Conservation (phyloP, 2,113 vertebrate species). For the Coptodon rendalli region DNA sequence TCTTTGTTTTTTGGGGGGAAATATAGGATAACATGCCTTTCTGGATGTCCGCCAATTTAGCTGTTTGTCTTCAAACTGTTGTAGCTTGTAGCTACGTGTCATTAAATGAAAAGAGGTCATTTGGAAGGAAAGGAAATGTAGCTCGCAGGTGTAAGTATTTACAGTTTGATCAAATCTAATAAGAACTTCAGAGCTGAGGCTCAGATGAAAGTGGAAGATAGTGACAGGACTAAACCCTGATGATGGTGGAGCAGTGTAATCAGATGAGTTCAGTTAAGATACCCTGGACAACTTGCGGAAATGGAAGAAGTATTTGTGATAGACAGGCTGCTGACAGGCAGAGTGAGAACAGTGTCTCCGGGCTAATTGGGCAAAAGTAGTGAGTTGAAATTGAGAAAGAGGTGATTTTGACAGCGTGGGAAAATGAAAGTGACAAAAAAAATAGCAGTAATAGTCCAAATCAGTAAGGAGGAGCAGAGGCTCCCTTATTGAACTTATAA, state of each 20-base stretch:
- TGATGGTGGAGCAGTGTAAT: background rate
- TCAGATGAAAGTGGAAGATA: background rate
- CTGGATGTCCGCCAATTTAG: rapidly evolving
- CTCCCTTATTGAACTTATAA: background rate
- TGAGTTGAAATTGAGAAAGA: background rate
- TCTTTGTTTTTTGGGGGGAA: rapidly evolving
- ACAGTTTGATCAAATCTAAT: background rate
- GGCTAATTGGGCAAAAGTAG: background rate
- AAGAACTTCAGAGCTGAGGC: background rate
- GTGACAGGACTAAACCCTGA: background rate
- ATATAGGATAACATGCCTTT: background rate
- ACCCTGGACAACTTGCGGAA: background rate
- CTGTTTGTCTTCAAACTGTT: background rate
- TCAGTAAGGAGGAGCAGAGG: background rate
- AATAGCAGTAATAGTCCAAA: background rate
- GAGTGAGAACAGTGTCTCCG: background rate
- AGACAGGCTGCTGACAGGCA: background rate
- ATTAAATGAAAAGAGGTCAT: background rate
- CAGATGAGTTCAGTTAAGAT: background rate
- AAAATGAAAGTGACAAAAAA: background rate
- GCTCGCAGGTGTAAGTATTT: background rate
- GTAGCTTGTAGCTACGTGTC: background rate
- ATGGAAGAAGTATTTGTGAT: background rate
- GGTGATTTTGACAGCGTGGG: background rate
- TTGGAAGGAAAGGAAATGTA: background rate